phyloP scores from a whole-genome alignment of 30 jellyfish, hydroid and myxozoan species.

The Calvadosia cruxmelitensis region DNA sequence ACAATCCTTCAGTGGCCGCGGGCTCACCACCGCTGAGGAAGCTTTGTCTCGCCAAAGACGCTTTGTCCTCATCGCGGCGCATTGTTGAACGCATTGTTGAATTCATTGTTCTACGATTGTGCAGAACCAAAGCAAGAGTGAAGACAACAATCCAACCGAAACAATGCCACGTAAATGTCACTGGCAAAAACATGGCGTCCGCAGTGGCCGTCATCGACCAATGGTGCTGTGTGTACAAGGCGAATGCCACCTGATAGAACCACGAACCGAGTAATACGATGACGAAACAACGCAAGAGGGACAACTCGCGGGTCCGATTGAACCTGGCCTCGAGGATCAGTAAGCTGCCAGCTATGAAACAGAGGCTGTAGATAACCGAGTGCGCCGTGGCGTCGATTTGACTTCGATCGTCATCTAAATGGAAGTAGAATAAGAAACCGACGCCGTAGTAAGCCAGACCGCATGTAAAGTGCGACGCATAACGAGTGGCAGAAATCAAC shows the following conservation, averaged over 20 bases:
- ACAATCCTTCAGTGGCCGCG: too few species aligned
- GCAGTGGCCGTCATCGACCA: conserved; percentile 32
- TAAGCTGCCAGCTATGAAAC: conserved; percentile 22
- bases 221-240: conserved; percentile 32
- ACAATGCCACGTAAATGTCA: conserved; percentile 50
- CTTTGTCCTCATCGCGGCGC: too few species aligned
- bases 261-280: conserved; percentile 43
- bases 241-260: conserved; percentile 44
- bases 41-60: too few species aligned
- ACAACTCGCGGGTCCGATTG: conserved; percentile 10
- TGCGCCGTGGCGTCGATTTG: conserved; percentile 40
- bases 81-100: too few species aligned
- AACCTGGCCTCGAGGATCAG: conserved; percentile 17
- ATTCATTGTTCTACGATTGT: background rate
- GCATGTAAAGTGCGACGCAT: conserved; percentile 15
- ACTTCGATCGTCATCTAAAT: conserved; percentile 42
- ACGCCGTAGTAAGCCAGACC: conserved; percentile 34
- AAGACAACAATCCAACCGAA: conserved; percentile 4
- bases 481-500: background rate
- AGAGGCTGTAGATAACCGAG: conserved; percentile 18
- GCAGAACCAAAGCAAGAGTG: background rate
- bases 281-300: conserved; percentile 34
- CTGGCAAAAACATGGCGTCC: conserved; percentile 47
- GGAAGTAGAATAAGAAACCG: conserved; percentile 42
- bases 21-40: too few species aligned